Conservation (phyloP, 2,797 vertebrate species). For the Acropternis orthonyx region DNA sequence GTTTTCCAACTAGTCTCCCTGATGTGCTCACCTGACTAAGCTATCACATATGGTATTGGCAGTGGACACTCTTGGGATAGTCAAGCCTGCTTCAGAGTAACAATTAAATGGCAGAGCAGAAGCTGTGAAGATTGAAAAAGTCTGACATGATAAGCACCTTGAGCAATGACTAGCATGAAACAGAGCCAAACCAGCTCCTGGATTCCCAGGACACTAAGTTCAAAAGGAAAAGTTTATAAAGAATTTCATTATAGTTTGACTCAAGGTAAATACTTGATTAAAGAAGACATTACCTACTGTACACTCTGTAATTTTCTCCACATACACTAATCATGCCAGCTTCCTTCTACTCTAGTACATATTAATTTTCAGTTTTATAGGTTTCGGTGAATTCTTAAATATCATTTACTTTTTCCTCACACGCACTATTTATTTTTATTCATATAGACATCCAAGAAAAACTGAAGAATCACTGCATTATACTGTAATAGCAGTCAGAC, state of each 20-base stretch:
- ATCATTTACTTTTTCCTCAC: slow-evolving; percentile 26
- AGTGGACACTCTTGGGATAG: not conserved
- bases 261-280: slow-evolving; percentile 38
- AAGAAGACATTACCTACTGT: slow-evolving; percentile 1
- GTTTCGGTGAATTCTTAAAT: slow-evolving; percentile 40
- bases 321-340: slow-evolving; percentile 14
- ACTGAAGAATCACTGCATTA: slow-evolving; percentile 16
- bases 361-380: slow-evolving; percentile 45
- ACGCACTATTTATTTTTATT: not conserved
- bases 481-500: not conserved
- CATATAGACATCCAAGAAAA: not conserved
- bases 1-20: not conserved
- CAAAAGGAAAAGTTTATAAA: slow-evolving; percentile 29
- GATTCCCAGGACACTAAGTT: not conserved
- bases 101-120: not conserved
- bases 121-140: not conserved
- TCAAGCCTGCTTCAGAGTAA: not conserved
- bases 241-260: slow-evolving; percentile 3
- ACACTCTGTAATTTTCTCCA: slow-evolving; percentile 47
- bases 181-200: not conserved
- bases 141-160: not conserved
- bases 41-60: not conserved
- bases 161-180: not conserved
- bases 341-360: not conserved
- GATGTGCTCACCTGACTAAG: not conserved